These are phyloP conservation scores for Crocidura indochinensis DNA, from an alignment of 2,797 vertebrate genomes.

Conservation along the genomic window DNA sequence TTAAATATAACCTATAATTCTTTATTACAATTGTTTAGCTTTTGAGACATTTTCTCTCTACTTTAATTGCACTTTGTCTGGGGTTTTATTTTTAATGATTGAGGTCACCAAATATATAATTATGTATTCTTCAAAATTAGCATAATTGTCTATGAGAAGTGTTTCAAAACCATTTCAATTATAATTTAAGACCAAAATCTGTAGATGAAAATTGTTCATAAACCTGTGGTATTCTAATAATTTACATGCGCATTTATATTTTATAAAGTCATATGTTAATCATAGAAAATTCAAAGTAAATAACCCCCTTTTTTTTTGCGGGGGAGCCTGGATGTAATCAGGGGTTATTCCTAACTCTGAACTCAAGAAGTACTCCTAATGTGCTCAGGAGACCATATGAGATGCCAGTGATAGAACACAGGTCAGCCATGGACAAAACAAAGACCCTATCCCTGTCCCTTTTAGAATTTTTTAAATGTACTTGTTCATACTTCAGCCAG, in stretches of 20 bases:
- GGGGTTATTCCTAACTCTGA: no score
- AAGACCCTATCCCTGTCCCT: no score
- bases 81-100: neutral
- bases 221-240: neutral
- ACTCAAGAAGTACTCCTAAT: no score
- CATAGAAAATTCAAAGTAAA: neutral
- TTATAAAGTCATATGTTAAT: neutral
- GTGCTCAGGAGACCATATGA: no score
- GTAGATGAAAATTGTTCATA: slow-evolving; percentile 1
- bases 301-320: neutral
- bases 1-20: neutral
- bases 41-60: neutral
- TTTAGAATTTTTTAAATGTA: no score
- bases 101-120: slow-evolving; percentile 10
- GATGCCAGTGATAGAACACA: no score
- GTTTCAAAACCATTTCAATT: slow-evolving; percentile 9
- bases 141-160: neutral
- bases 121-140: neutral
- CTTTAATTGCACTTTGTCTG: neutral
- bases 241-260: neutral
- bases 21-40: neutral
- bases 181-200: slow-evolving; percentile 25
- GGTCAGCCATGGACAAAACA: no score
- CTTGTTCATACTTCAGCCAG: no score
- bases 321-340: neutral